Evolutionary conservation across 2,888 invertebrate species (phyloP).

Genomic region (Andrena bicolor): DNA sequence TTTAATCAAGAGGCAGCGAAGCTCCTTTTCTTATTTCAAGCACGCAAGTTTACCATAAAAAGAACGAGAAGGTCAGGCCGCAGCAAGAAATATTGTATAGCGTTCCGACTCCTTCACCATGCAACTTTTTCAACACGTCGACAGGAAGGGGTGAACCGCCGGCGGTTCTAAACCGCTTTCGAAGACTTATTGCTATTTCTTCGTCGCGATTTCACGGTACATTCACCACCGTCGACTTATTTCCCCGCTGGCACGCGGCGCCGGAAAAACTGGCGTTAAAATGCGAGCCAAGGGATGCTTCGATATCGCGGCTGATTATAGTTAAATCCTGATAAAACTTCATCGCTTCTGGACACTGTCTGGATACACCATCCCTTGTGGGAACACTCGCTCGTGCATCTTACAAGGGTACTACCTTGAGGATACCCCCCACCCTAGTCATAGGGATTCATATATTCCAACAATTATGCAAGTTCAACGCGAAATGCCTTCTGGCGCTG

Average conservation of each 20-base stretch:
- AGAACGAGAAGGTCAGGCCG: neutral
- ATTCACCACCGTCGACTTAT: slow-evolving; percentile 52
- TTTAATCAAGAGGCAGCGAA: no score
- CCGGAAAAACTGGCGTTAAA: slow-evolving; percentile 11
- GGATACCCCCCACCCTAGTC: neutral
- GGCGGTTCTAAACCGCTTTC: slow-evolving; percentile 65
- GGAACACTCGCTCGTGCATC: neutral
- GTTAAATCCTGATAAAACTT: slow-evolving; percentile 26
- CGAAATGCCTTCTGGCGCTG: slow-evolving; percentile 4
- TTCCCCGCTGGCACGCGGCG: neutral
- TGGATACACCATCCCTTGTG: no score
- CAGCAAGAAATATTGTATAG: neutral
- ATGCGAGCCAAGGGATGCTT: neutral
- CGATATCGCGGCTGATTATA: slow-evolving; percentile 8
- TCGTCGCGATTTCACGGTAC: slow-evolving; percentile 67
- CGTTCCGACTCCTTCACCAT: neutral
- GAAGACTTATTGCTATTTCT: slow-evolving; percentile 69
- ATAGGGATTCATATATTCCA: slow-evolving; percentile 4
- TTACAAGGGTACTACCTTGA: neutral
- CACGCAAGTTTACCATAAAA: no score
- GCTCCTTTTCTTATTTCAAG: no score
- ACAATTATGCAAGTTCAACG: slow-evolving; percentile 16
- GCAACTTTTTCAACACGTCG: slow-evolving; percentile 48
- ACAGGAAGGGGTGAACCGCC: slow-evolving; percentile 24
- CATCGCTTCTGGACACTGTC: neutral